These are phyloP conservation scores for Leptopilina syphax DNA, from an alignment of 2,888 invertebrate genomes.

Conservation along the genomic window DNA sequence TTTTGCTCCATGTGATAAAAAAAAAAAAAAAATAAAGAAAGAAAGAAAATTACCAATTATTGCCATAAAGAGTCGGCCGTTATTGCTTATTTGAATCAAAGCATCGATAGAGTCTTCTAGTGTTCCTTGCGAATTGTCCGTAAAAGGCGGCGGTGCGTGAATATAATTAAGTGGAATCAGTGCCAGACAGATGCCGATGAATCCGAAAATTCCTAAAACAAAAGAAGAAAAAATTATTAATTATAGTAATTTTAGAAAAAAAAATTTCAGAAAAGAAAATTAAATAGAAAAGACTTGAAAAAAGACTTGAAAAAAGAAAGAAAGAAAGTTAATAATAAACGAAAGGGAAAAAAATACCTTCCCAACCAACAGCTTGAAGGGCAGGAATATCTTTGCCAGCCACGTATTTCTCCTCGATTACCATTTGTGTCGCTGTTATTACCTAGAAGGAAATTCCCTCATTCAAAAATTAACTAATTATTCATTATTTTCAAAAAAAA, in stretches of 20 bases:
- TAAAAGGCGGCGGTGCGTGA: slow-evolving; percentile 86
- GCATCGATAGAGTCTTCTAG: slow-evolving; percentile 93
- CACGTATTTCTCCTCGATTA: slow-evolving; percentile 95
- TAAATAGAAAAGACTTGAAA: no score
- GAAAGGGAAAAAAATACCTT: slow-evolving; percentile 80
- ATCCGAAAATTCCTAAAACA: slow-evolving; percentile 82
- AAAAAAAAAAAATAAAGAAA: slow-evolving; percentile 1
- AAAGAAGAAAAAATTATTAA: slow-evolving; percentile 1
- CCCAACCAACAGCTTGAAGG: slow-evolving; percentile 95
- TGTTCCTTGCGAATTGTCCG: slow-evolving; percentile 84
- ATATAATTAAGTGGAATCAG: slow-evolving; percentile 90
- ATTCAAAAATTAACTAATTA: no score
- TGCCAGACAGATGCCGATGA: slow-evolving; percentile 80
- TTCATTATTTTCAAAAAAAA: background rate
- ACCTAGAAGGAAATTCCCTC: slow-evolving; percentile 78
- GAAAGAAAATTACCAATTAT: slow-evolving; percentile 79
- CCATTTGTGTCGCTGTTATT: slow-evolving; percentile 93
- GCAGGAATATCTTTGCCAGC: slow-evolving; percentile 91
- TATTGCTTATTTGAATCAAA: slow-evolving; percentile 87
- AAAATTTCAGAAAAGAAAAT: background rate
- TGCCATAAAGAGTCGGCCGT: slow-evolving; percentile 81
- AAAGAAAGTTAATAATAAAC: background rate
- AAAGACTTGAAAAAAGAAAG: no score
- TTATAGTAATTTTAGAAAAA: background rate
- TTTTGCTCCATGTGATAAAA: background rate